Percentiles rank a stretch among this genome's conserved stretches.
Conservation (phyloP, 2,888 invertebrate species). For the Muscina levida region DNA sequence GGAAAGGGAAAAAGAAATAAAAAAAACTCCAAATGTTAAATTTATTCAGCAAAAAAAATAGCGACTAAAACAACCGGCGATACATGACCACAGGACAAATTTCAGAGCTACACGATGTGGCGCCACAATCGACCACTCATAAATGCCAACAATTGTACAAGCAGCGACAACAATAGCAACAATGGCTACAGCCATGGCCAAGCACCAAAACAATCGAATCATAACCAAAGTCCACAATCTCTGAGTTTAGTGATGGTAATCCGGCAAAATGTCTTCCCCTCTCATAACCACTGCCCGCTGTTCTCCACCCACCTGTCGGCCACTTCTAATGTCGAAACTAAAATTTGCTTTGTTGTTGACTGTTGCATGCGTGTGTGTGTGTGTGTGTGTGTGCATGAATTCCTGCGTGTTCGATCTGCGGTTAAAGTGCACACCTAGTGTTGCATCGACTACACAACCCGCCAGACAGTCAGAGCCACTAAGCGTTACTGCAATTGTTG, state of each 20-base stretch:
- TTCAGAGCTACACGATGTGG: conserved; percentile 43
- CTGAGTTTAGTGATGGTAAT: conserved; percentile 31
- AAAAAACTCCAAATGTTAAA: conserved; percentile 40
- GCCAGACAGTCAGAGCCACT: no score
- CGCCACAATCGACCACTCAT: conserved; percentile 57
- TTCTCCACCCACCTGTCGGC: background rate
- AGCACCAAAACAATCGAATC: conserved; percentile 32
- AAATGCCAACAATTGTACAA: conserved; percentile 29
- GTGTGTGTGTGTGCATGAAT: background rate
- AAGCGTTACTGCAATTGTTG: no score
- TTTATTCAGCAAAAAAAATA: conserved; percentile 16
- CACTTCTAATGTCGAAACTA: background rate
- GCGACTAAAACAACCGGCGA: conserved; percentile 27
- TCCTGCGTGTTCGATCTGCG: conserved; percentile 48
- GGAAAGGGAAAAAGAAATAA: conserved; percentile 43
- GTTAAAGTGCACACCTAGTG: conserved; percentile 35
- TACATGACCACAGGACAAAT: conserved; percentile 57
- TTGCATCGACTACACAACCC: no score
- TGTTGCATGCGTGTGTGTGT: conserved; percentile 1
- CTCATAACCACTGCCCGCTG: background rate
- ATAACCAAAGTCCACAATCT: conserved; percentile 30
- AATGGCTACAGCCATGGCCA: background rate
- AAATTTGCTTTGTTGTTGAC: background rate
- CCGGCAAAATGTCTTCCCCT: conserved; percentile 16
- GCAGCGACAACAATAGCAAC: conserved; percentile 1